These are phyloP conservation scores for Archocentrus centrarchus DNA, from an alignment of 2,113 vertebrate genomes.

Conservation along the genomic window DNA sequence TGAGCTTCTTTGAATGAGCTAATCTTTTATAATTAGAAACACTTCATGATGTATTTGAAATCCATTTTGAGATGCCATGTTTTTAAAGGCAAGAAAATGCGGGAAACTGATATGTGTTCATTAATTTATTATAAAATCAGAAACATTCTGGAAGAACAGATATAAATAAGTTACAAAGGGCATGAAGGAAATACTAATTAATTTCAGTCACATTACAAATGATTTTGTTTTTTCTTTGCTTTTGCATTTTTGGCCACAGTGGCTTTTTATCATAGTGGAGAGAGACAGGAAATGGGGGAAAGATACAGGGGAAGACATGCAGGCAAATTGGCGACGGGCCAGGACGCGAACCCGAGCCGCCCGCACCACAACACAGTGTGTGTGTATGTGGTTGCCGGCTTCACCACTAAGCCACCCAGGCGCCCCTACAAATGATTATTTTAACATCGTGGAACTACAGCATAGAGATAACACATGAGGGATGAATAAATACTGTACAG, in stretches of 20 bases:
- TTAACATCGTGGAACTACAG: background rate
- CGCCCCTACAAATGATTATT: background rate
- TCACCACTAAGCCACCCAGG: no score
- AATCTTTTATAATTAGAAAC: background rate
- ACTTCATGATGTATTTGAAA: background rate
- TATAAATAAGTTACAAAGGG: slow-evolving; percentile 12
- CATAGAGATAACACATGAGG: background rate
- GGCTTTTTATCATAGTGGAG: no score
- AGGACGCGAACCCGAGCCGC: no score
- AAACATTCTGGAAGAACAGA: background rate
- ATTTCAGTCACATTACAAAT: slow-evolving; percentile 11
- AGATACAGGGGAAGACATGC: no score
- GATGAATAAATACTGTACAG: slow-evolving; percentile 77
- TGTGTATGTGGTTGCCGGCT: no score
- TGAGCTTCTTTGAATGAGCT: background rate
- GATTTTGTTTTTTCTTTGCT: background rate
- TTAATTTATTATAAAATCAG: slow-evolving; percentile 45
- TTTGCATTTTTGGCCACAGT: no score
- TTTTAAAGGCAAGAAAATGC: background rate
- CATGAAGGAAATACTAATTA: background rate
- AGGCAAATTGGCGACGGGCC: no score
- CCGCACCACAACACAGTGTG: no score
- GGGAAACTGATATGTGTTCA: background rate
- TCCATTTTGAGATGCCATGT: background rate
- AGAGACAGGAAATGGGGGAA: no score